Base-by-base conservation (phyloP, 2,888 invertebrate genomes). In the Nomada goodeniana region DNA sequence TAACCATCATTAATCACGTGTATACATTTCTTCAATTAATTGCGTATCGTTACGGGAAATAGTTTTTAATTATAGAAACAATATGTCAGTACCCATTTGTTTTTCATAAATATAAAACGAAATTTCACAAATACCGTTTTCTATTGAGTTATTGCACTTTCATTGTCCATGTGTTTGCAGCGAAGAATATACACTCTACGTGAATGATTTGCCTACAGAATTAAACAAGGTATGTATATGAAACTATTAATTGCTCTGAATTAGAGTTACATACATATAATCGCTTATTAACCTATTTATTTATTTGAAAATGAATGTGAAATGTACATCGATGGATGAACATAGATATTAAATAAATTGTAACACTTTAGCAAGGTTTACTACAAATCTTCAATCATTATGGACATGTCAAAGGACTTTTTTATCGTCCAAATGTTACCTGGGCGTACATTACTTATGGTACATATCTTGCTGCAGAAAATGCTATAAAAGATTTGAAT, bases 361-460 rank as follows among this genome's bases (percentile, higher is more conserved):
- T 57, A 20, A 36, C 36, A 1, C 83, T 80, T 20, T 61, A 92
- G 92, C 77, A 76, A 68, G 92, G 90, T 0, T 78, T 92, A 0
- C 52, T 55, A 7, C 72, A 90, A 64, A 78, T 92, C 26, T 92
- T 92, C 73, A 61, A 81, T 15, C 63, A 82, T 10, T 90, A 88
- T 65, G 92, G 92, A 5, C 55, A 72, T 57, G 59, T 92, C 0
- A 83, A 42, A 64, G 82, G 76, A 23, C 61, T 89, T 11, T 83
- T 89, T 10, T 74, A 76, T 11, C 88, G 85, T 2, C 29, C 59
- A 0, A 78, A 83, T 23, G 69, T 86, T 9, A 74, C 71, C 20
- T 91, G 90, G 89, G 91, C 91, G 9, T 93, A 80, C 60, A 72
- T 93, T 57, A 89, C 89, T 4, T 93, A 89, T 65, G 74, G 59